Base-by-base conservation (phyloP, 1,140 invertebrate species). In the Amyelois transitella region DNA sequence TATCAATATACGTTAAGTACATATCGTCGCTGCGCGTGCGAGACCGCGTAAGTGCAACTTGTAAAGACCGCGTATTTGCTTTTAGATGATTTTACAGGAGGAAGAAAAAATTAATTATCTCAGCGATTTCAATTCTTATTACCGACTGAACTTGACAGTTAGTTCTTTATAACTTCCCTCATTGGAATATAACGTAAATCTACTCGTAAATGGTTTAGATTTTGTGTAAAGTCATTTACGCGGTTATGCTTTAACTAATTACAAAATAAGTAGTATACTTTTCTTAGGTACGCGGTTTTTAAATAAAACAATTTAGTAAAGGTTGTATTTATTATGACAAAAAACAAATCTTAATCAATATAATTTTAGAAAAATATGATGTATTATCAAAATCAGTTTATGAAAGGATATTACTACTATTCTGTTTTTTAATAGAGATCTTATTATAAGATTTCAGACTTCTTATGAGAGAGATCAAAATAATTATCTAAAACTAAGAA, bases 21-120 rank as follows among this genome's bases (percentile, higher is more conserved):
- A 53, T 53, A 20, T 43, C 38, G 38, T 53, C 51, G 38, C 19
- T 53, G 51, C 20, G 43, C 43, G 21, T 55, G 43, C 53, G 18
- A 55, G 18, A 14, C 53, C 53, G 53, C 45, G 20, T 45, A 55
- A 47, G 53, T 53, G 44, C 56, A 53, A 20, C 25, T 58, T 50
- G 51, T 58, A 58, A 58, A 58, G 20, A 58, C 56, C 43, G 56
- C 45, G 50, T 58, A 58, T 53, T 32, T 53, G 43, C 56, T 25
- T 58, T 58, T 53, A 53, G 18, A 53, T 21, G 24, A 58, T 58
- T 58, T 58, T 53, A 58, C 56, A 58, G 51, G 56, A 58, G 43
- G 24, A 58, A 38, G 56, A 51, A 57, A 57, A 57, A 57, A 57
- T 50, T 47, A 18, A 48, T 52, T 58, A 58, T 52, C 43, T 52